These are phyloP conservation scores for Thereva nobilitata DNA, from an alignment of 2,888 invertebrate genomes.

Conservation along the genomic window DNA sequence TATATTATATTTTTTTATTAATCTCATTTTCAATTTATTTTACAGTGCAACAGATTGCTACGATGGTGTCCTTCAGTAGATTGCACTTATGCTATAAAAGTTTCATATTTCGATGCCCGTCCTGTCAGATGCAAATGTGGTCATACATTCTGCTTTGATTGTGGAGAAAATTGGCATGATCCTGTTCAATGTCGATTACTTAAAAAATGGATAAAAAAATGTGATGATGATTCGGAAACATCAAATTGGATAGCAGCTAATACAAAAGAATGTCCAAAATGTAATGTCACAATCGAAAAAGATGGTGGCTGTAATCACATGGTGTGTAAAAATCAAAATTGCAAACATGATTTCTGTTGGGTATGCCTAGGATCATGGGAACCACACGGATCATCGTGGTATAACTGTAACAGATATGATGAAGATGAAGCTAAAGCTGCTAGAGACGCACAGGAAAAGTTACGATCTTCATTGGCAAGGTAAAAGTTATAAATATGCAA, in stretches of 20 bases:
- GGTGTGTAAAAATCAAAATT: slow-evolving; percentile 97
- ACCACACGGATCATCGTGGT: slow-evolving; percentile 97
- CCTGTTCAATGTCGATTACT: slow-evolving; percentile 93
- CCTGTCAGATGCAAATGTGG: slow-evolving; percentile 92
- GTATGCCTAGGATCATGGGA: slow-evolving; percentile 99
- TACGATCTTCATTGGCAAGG: slow-evolving; percentile 91
- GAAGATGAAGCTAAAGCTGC: slow-evolving; percentile 96
- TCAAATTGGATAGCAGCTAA: slow-evolving; percentile 99
- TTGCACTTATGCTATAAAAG: slow-evolving; percentile 94
- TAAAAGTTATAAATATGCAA: slow-evolving; percentile 62
- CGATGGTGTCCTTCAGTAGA: slow-evolving; percentile 99
- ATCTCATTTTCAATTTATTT: slow-evolving; percentile 37
- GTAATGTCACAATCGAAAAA: slow-evolving; percentile 95
- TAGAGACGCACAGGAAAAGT: slow-evolving; percentile 92
- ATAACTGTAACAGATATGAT: slow-evolving; percentile 96
- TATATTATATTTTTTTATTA: too few relatives aligned
- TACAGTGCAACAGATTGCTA: slow-evolving; percentile 89
- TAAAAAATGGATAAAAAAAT: slow-evolving; percentile 97
- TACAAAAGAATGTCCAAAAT: slow-evolving; percentile 98
- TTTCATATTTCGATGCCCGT: slow-evolving; percentile 86
- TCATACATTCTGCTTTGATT: slow-evolving; percentile 94
- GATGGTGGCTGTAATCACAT: slow-evolving; percentile 99
- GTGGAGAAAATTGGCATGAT: slow-evolving; percentile 98
- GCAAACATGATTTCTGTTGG: slow-evolving; percentile 99
- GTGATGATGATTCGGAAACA: slow-evolving; percentile 98